These are phyloP conservation scores for Mactromeris polynyma DNA, from an alignment of 2,888 invertebrate genomes.

Conservation along the genomic window DNA sequence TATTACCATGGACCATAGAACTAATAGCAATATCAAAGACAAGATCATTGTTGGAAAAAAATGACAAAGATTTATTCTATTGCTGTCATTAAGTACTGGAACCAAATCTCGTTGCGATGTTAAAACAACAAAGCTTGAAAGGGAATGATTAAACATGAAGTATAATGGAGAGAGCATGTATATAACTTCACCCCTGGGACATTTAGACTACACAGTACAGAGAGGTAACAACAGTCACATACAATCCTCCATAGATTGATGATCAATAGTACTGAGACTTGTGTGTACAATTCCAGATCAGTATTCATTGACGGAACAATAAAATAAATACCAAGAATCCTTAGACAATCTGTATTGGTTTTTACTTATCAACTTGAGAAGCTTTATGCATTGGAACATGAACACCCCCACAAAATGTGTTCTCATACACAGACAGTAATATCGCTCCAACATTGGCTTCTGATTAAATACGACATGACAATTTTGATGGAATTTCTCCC, in stretches of 20 bases:
- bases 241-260: neutral
- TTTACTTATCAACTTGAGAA: neutral
- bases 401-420: neutral
- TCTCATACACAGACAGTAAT: neutral
- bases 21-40: too few relatives aligned
- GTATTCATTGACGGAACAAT: constrained; percentile 18
- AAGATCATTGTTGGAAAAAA: too few relatives aligned
- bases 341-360: constrained; percentile 13
- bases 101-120: too few relatives aligned
- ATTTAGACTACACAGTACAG: neutral
- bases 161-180: too few relatives aligned
- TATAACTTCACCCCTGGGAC: neutral
- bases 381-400: neutral
- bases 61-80: too few relatives aligned
- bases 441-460: neutral
- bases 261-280: neutral
- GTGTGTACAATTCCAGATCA: neutral
- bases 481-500: constrained; percentile 8
- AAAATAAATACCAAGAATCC: neutral
- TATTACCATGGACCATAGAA: too few relatives aligned
- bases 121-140: too few relatives aligned
- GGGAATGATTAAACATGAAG: too few relatives aligned
- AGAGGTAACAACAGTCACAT: neutral
- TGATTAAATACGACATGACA: neutral
- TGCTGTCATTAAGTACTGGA: too few relatives aligned